These are phyloP conservation scores for Saccostrea cuccullata DNA, from an alignment of 1,140 invertebrate species.

Conservation along the genomic window DNA sequence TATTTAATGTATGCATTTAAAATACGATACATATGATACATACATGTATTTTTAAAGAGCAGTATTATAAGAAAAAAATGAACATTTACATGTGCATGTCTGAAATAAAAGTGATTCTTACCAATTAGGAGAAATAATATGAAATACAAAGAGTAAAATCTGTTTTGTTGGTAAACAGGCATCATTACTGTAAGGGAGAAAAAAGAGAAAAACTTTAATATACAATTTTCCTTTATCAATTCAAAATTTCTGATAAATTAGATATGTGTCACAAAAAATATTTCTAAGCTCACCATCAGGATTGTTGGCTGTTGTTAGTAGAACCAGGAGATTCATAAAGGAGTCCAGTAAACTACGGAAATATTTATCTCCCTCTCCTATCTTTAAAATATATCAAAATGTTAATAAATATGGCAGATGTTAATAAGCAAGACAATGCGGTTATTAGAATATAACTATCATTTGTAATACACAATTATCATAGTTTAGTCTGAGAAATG, in stretches of 20 bases:
- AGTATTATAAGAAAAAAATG: no score
- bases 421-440: no score
- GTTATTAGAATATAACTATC: no score
- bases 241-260: no score
- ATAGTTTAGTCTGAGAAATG: no score
- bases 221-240: neutral
- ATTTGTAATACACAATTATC: no score
- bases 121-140: slow-evolving; percentile 76
- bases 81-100: neutral
- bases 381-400: neutral
- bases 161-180: slow-evolving; percentile 74
- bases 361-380: slow-evolving; percentile 54
- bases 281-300: slow-evolving; percentile 72
- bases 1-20: neutral
- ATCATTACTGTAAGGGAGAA: slow-evolving; percentile 73
- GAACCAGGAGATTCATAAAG: slow-evolving; percentile 75
- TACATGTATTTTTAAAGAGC: no score
- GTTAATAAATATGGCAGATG: no score
- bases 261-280: no score
- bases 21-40: neutral
- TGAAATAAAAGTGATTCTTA: slow-evolving; percentile 57
- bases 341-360: slow-evolving; percentile 69
- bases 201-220: neutral
- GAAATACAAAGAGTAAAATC: slow-evolving; percentile 75
- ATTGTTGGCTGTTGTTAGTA: slow-evolving; percentile 78